Evolutionary conservation across 1,140 invertebrate genomes (phyloP).

Genomic region (Pogonomyrmex californicus): DNA sequence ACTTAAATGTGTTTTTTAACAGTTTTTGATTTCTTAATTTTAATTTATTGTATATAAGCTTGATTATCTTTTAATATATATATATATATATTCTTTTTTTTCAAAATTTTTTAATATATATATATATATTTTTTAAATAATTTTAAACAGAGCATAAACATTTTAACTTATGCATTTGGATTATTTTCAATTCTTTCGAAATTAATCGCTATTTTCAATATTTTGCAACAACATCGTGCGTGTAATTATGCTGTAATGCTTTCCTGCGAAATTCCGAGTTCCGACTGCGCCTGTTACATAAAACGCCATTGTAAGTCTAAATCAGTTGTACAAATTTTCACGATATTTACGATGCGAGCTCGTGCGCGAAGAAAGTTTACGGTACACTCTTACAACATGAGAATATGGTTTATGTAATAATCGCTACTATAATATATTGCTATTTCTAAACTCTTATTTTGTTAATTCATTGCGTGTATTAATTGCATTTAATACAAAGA

Average conservation of each 20-base stretch:
- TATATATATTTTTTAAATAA: neutral
- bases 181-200: neutral
- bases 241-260: conserved; percentile 14
- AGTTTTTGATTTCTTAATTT: neutral
- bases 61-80: neutral
- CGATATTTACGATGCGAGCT: conserved; percentile 23
- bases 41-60: neutral
- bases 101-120: neutral
- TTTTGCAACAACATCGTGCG: conserved; percentile 13
- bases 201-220: neutral
- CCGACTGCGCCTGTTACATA: conserved; percentile 27
- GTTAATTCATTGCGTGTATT: conserved; percentile 10
- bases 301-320: conserved; percentile 33
- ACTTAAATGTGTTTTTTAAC: neutral
- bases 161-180: neutral
- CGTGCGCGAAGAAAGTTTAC: conserved; percentile 37
- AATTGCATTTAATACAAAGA: conserved; percentile 9
- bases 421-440: conserved; percentile 23
- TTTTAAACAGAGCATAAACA: neutral
- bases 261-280: neutral
- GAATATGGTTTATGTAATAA: conserved; percentile 46
- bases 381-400: conserved; percentile 36
- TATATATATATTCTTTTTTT: neutral
- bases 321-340: conserved; percentile 48
- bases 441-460: neutral